Percentiles rank a stretch among this genome's conserved stretches.
phyloP scores from a whole-genome alignment of 92 coral and sea anemone species.

The Parazoanthus darwini region DNA sequence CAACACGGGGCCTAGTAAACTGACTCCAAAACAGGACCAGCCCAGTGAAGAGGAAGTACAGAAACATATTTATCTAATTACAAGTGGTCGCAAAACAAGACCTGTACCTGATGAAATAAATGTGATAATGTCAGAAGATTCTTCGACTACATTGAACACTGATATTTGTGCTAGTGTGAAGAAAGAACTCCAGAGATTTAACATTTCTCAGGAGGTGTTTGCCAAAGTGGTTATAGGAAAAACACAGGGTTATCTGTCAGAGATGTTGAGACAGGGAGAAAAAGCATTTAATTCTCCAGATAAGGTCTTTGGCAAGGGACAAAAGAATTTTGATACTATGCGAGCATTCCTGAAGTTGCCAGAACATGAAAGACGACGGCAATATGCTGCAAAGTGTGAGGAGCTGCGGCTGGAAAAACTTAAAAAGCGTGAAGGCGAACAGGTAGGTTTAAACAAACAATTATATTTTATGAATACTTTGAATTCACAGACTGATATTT shows the following conservation, averaged over 20 bases:
- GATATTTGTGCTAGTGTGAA: conserved; percentile 75
- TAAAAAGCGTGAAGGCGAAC: conserved; percentile 52
- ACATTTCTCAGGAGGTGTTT: conserved; percentile 87
- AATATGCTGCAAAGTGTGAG: conserved; percentile 69
- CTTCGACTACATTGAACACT: conserved; percentile 23
- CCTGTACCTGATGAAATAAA: conserved; percentile 50
- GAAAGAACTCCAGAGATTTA: conserved; percentile 76
- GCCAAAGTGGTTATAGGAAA: conserved; percentile 90
- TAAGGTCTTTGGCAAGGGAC: conserved; percentile 74
- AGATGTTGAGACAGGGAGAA: conserved; percentile 88
- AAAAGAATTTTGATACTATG: conserved; percentile 89
- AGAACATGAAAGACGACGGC: conserved; percentile 71
- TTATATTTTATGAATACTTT: too few species aligned
- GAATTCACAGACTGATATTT: too few species aligned
- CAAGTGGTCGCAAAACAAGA: conserved; percentile 57
- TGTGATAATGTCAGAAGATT: conserved; percentile 48
- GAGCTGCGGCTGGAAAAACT: conserved; percentile 69
- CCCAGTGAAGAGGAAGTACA: conserved; percentile 67
- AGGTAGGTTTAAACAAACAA: conserved; percentile 36
- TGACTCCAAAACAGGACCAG: conserved; percentile 44
- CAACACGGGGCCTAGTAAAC: conserved; percentile 43
- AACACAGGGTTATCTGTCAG: conserved; percentile 89
- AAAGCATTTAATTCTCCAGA: conserved; percentile 76
- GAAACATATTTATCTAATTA: conserved; percentile 71
- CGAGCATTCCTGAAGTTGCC: conserved; percentile 68